Base-by-base conservation (phyloP, 1,140 invertebrate species). In the Drosophila burlai region DNA sequence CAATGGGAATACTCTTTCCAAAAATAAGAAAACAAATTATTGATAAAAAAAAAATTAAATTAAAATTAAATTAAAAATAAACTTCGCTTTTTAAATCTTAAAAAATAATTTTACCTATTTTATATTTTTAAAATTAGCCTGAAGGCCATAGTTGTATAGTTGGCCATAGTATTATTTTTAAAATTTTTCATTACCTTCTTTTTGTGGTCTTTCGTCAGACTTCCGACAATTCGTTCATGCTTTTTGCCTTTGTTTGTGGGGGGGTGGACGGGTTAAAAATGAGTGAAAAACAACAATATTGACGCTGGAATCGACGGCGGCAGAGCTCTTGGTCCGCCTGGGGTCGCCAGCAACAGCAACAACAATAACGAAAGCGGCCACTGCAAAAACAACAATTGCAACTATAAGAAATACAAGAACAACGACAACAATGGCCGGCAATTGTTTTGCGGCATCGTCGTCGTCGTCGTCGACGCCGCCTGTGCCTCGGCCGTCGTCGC, bases 391-490 rank as follows among this genome's bases (percentile, higher is more conserved):
- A 42, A 58, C 55, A 58, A 42, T 29, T 26, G 34, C 59, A 62
- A 49, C 43, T 49, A 62, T 21, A 42, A 58, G 15, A 36, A 45
- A 31, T 65, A 31, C 55, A 65, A 61, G 42, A 62, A 65, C 54
- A 69, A 76, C 68, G 60, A 80, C 80, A 89, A 87, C 83, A 87
- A 87, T 89, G 80, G 77, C 80, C 73, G 76, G 76, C 83, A 83
- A 89, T 89, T 87, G 84, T 87, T 75, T 83, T 62, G 83, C 80
- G 76, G 68, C 80, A 65, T 64, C 58, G 58, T 36, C 59, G 45
- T 5, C 43, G 18, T 21, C 11, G 43, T 26, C 36, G 65, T 31
- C 42, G 13, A 9, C 26, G 55, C 31, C 31, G 31, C 15, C 55
- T 55, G 15, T 50, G 49, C 31, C 67, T 34, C 54, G 16, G 55